Evolutionary conservation across 1,140 invertebrate species (phyloP).

Genomic region (Microplitis demolitor): DNA sequence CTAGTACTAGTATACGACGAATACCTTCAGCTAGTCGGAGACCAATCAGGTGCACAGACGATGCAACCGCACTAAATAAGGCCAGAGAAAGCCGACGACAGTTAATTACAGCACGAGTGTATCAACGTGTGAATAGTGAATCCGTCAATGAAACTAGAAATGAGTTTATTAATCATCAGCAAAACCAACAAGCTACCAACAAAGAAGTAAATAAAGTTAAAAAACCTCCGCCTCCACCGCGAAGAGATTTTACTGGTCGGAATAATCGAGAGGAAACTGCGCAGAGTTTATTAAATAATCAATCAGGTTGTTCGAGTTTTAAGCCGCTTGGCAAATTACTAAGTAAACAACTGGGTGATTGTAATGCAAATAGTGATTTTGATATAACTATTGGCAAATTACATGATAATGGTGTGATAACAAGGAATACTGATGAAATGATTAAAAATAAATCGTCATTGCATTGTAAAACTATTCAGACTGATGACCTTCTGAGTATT

Average conservation of each 20-base stretch:
- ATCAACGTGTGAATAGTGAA: not conserved
- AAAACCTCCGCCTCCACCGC: conserved; percentile 25
- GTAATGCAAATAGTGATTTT: conserved; percentile 10
- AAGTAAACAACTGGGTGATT: conserved; percentile 33
- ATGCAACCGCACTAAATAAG: conserved; percentile 46
- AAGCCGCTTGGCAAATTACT: conserved; percentile 36
- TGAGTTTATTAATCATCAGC: conserved; percentile 3
- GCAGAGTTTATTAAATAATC: conserved; percentile 14
- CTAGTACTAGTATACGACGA: not conserved
- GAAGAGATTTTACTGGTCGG: conserved; percentile 19
- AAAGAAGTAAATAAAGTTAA: conserved; percentile 4
- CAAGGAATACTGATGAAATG: conserved; percentile 45
- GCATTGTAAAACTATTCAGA: conserved; percentile 45
- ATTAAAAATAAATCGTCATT: conserved; percentile 38
- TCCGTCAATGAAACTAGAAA: conserved; percentile 10
- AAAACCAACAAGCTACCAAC: not conserved
- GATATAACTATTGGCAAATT: not conserved
- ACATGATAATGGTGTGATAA: conserved; percentile 33
- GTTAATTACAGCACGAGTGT: conserved; percentile 15
- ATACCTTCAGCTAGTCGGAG: conserved; percentile 25
- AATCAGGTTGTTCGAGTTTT: conserved; percentile 35
- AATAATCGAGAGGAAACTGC: conserved; percentile 21
- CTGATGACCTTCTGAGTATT: conserved; percentile 41
- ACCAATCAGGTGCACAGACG: conserved; percentile 17
- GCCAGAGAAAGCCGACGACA: conserved; percentile 46